Evolutionary conservation across 2,888 invertebrate species (phyloP).

Genomic region (Heteropelma amictum): DNA sequence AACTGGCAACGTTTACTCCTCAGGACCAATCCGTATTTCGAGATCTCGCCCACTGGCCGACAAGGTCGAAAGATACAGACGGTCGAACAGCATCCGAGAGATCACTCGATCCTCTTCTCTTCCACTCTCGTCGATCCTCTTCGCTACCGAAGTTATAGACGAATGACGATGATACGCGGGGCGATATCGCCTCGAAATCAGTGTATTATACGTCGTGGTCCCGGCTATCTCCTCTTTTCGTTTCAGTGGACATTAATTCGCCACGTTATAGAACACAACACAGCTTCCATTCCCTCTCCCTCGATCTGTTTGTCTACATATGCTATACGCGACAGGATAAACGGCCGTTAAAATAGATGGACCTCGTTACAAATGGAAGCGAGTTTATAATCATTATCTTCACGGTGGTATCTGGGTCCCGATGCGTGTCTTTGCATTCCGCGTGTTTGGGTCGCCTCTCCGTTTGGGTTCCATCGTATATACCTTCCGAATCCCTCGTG

Average conservation of each 20-base stretch:
- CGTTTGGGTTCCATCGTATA: constrained; percentile 18
- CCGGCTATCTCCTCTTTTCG: constrained; percentile 19
- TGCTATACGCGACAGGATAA: constrained; percentile 10
- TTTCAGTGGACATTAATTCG: constrained; percentile 30
- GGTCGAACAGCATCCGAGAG: constrained; percentile 18
- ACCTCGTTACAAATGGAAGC: constrained; percentile 78
- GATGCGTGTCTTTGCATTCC: constrained; percentile 5
- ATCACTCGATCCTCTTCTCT: neutral
- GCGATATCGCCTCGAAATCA: constrained; percentile 71
- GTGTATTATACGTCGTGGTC: constrained; percentile 34
- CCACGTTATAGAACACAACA: constrained; percentile 11
- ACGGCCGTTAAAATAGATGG: constrained; percentile 77
- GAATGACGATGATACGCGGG: constrained; percentile 69
- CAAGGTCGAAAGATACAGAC: constrained; percentile 18
- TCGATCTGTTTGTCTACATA: constrained; percentile 28
- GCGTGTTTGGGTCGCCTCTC: neutral
- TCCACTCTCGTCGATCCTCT: neutral
- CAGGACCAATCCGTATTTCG: neutral
- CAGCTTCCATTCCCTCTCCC: too few species aligned
- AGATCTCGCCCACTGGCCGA: constrained; percentile 7
- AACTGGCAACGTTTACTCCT: too few species aligned
- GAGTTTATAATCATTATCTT: constrained; percentile 77
- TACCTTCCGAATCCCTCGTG: constrained; percentile 25
- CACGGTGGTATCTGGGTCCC: constrained; percentile 71
- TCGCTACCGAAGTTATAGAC: constrained; percentile 49